Base-by-base conservation (phyloP, 2,888 invertebrate genomes). In the Pseudoips prasinana region DNA sequence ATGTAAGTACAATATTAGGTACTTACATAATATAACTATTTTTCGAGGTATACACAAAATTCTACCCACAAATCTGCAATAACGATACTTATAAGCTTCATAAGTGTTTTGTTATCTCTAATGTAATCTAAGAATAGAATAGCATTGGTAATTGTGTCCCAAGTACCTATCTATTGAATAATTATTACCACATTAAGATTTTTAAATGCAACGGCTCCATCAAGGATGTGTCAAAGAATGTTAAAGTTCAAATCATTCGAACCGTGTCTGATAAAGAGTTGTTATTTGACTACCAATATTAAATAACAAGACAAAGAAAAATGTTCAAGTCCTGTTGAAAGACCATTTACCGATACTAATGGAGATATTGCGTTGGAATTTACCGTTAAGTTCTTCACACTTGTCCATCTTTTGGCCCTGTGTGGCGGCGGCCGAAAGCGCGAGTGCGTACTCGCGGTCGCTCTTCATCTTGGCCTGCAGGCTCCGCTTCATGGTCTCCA, bases 401-500 rank as follows among this genome's bases (percentile, higher is more conserved):
- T 93, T 90, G 80, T 96, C 95, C 74, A 95, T 92, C 85, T 96
- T 96, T 73, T 95, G 92, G 26, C 96, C 96, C 74, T 95, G 95
- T 31, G 91, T 90, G 23, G 95, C 94, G 10, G 95, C 93, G n/a
- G 94, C 92, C 35, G 92, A 92, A 34, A 98, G 91, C 7, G 95
- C 94, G 20, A 94, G 89, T 1, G 97, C 95, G 78, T 98, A 98
- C 68, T 98, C 97, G 54, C 95, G 91, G 77, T 98, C 98, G 68
- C 95, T 95, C 82, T 97, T 96, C 73, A 97, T 94, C 86, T 97
- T 95, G 54, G 94, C 92, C 54, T 93, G 91, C 36, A 98, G 91
- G 64, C 96, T 96, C 45, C 96, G 90, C 67, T 95, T 94, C 93
- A 98, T 96, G 47, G 94, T 94, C 72, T 98, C 98, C 90, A 98